Percentiles rank a stretch among this genome's conserved stretches.
phyloP scores from a whole-genome alignment of 2,888 invertebrate species.

The Mayetiola destructor region DNA sequence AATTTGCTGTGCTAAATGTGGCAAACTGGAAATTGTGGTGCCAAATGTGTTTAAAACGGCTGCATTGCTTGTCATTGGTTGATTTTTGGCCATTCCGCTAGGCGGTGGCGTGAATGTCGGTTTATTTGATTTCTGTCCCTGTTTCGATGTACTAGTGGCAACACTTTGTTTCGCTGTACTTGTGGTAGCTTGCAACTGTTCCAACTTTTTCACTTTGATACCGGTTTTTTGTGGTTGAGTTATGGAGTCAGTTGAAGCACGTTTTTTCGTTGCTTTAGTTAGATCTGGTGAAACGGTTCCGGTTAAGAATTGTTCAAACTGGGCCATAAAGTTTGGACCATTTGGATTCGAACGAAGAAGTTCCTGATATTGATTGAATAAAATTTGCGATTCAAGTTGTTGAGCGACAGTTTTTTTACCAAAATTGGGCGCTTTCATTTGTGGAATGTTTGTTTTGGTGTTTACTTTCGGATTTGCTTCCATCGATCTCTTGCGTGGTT shows the following conservation, averaged over 20 bases:
- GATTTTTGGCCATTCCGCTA: background rate
- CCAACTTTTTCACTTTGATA: slow-evolving; percentile 2
- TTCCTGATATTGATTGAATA: slow-evolving; percentile 1
- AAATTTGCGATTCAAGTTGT: background rate
- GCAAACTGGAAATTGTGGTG: background rate
- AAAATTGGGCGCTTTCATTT: slow-evolving; percentile 14
- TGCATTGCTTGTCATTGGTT: background rate
- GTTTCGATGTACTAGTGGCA: slow-evolving; percentile 14
- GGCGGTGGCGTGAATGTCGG: background rate
- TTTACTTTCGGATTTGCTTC: background rate
- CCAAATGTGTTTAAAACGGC: background rate
- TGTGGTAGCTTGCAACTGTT: background rate
- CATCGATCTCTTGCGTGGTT: background rate
- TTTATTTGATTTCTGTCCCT: slow-evolving; percentile 15
- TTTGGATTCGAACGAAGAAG: background rate
- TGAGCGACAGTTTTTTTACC: background rate
- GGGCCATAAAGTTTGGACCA: background rate
- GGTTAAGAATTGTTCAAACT: background rate
- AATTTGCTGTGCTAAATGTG: background rate
- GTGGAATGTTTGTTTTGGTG: slow-evolving; percentile 12
- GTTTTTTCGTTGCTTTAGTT: slow-evolving; percentile 15
- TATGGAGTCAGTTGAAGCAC: no score
- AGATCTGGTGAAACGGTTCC: background rate
- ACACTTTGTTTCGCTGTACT: slow-evolving; percentile 13
- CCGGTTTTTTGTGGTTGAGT: background rate